Evolutionary conservation across 2,888 invertebrate genomes (phyloP).

Genomic region (Apotomis turbidana): DNA sequence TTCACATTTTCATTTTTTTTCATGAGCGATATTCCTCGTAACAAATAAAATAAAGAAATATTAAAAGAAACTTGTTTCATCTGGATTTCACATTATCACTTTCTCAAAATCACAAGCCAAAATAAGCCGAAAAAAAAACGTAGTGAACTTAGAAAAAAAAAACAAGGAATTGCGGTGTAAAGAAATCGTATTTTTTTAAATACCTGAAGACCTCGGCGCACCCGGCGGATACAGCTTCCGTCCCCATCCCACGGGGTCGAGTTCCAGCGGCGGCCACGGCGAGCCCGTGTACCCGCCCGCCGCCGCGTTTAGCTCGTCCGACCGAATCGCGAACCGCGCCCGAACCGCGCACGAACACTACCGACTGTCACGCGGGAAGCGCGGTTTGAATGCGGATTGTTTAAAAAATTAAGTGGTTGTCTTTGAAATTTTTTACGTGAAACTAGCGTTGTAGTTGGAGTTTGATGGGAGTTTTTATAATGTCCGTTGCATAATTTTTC

Average conservation of each 20-base stretch:
- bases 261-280: conserved; percentile 90
- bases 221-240: conserved; percentile 91
- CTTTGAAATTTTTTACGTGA: no score
- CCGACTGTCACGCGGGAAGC: conserved; percentile 58
- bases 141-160: background rate
- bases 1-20: no score
- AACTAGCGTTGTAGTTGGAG: no score
- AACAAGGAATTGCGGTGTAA: background rate
- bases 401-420: no score
- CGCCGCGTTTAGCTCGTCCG: conserved; percentile 89
- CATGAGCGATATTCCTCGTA: no score
- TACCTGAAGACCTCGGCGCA: conserved; percentile 86
- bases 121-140: no score
- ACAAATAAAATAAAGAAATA: no score
- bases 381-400: conserved; percentile 26
- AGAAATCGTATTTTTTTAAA: background rate
- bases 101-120: no score
- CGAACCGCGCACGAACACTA: conserved; percentile 68
- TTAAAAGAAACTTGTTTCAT: no score
- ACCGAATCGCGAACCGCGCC: conserved; percentile 86
- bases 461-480: conserved; percentile 8
- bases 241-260: conserved; percentile 92
- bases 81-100: no score
- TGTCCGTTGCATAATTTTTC: conserved; percentile 33
- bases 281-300: conserved; percentile 91